These are phyloP conservation scores for Semicossyphus pulcher DNA, from an alignment of 2,113 vertebrate species.

Conservation along the genomic window DNA sequence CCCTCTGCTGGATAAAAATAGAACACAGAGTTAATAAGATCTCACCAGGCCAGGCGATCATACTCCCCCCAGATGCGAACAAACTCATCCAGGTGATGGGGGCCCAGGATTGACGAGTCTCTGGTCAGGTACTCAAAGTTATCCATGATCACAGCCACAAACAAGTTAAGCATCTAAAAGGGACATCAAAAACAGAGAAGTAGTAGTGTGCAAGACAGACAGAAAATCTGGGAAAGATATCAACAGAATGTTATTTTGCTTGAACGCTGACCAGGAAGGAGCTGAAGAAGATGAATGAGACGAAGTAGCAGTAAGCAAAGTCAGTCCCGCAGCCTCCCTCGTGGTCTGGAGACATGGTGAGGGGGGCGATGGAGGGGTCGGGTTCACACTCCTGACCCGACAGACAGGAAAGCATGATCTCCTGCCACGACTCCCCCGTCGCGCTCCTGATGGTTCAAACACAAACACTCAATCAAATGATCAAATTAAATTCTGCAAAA, in stretches of 20 bases:
- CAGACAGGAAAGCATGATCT: constrained; percentile 98
- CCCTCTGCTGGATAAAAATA: constrained; percentile 69
- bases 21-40: neutral
- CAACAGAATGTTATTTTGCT: neutral
- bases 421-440: constrained; percentile 98
- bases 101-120: constrained; percentile 97
- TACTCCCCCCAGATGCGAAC: constrained; percentile 98
- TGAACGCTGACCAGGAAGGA: constrained; percentile 93
- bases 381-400: constrained; percentile 93
- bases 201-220: neutral
- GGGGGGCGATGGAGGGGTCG: constrained; percentile 85
- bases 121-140: constrained; percentile 99
- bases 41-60: constrained; percentile 95
- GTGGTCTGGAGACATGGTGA: constrained; percentile 82
- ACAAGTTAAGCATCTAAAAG: constrained; percentile 96
- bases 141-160: constrained; percentile 99
- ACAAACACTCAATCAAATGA: no score
- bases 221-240: neutral
- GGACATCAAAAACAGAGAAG: neutral
- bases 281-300: constrained; percentile 99
- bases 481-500: neutral
- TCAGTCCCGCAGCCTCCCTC: constrained; percentile 92
- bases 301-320: constrained; percentile 98
- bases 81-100: constrained; percentile 98
- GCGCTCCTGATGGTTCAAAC: constrained; percentile 88